phyloP scores from a whole-genome alignment of 2,888 invertebrate species.

The Rhamphomyia laevipes region DNA sequence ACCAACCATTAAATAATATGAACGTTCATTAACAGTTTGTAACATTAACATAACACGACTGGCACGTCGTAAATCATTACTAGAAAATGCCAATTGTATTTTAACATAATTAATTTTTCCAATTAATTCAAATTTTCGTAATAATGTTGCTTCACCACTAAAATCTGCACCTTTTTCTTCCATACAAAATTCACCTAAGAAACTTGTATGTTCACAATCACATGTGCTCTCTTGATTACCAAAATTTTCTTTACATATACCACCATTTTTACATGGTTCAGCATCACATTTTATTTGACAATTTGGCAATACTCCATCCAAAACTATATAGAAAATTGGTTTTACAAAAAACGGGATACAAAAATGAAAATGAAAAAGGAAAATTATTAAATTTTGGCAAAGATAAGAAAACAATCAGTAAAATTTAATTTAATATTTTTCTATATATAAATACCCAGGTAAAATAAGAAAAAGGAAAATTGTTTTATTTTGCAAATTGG shows the following conservation, averaged over 20 bases:
- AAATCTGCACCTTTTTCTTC: constrained; percentile 87
- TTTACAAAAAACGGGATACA: no score
- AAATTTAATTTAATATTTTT: no score
- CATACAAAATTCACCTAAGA: constrained; percentile 76
- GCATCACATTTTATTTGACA: constrained; percentile 85
- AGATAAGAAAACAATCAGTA: no score
- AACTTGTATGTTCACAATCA: constrained; percentile 80
- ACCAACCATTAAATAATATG: constrained; percentile 71
- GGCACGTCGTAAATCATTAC: constrained; percentile 63
- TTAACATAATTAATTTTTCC: constrained; percentile 66
- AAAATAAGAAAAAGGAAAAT: no score
- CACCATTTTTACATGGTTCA: constrained; percentile 77
- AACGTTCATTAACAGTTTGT: constrained; percentile 72
- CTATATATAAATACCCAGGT: no score
- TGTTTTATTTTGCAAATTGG: not conserved
- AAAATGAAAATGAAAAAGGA: no score
- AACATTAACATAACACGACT: constrained; percentile 67
- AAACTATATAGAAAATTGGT: constrained; percentile 32
- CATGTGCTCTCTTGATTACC: constrained; percentile 74
- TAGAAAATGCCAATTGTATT: constrained; percentile 78
- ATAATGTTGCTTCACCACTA: constrained; percentile 72
- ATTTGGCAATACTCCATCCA: constrained; percentile 60
- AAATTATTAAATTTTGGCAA: no score
- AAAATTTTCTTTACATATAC: constrained; percentile 81
- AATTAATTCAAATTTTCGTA: constrained; percentile 61